Evolutionary conservation across 2,797 vertebrate species (phyloP), one percentile per base, ranked within the genome.

Genomic region (Leucoraja ocellata): DNA sequence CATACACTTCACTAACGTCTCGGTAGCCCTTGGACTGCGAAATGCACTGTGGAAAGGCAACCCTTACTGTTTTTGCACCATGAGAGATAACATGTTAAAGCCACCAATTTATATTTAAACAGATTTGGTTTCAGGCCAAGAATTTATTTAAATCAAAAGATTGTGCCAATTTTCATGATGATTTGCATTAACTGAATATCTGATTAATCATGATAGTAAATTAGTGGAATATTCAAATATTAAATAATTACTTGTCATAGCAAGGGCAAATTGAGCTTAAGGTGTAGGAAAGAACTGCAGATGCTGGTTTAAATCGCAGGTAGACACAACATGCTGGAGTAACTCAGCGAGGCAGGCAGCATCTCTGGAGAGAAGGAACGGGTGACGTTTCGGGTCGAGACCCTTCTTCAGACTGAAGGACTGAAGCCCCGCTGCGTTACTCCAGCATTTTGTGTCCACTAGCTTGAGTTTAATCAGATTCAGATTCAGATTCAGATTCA

Each of bases 151-250:
- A 65, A 88, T 88, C 84, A 65, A 65, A n/a, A 16, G 14, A 88
- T 88, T 88, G 84, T 63, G 14, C 61, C 28, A 88, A 65, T 88
- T 63, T 88, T n/a, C 28, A 18, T 88, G 58, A 6, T 88, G 84
- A 88, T 58, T 83, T 83, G 23, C 80, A 83, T 83, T 58, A 83
- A 88, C 14, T 63, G 58, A 88, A 32, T 63, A 65, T 88, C 84
- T 88, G 28, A 18, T 88, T 63, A 88, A 88, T n/a, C 21, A n/a
- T 88, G 63, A 88, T 32, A 11, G 16, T 88, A 88, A 54, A 88
- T 88, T 65, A 88, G 58, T 88, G 84, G 84, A 88, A 65, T 88
- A 65, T 88, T 88, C 84, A 65, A 88, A 88, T 88, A n/a, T 63
- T 2, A 63, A 32, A 18, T 65, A 65, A 65, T 88, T n/a, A 65